These are phyloP conservation scores for Rynchops niger DNA, from an alignment of 2,113 vertebrate species.

Conservation along the genomic window DNA sequence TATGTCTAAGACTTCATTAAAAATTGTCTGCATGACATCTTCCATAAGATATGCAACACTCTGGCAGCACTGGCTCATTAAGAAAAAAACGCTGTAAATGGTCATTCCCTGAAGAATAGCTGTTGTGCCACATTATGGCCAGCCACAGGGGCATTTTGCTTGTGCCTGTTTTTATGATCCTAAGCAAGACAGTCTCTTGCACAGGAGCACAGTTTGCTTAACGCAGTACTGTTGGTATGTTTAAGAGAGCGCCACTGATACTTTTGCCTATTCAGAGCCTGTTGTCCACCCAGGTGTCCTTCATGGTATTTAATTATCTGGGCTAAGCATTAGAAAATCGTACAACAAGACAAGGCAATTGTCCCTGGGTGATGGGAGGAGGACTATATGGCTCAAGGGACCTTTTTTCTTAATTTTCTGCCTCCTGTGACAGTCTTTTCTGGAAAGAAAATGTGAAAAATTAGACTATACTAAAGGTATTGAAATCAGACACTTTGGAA, in stretches of 20 bases:
- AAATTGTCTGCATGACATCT: constrained; percentile 3
- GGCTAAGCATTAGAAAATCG: background rate
- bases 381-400: background rate
- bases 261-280: background rate
- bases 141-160: background rate
- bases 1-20: constrained; percentile 40
- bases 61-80: constrained; percentile 31
- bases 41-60: constrained; percentile 17
- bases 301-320: background rate
- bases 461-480: background rate
- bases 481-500: background rate
- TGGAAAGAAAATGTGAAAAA: background rate
- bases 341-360: background rate
- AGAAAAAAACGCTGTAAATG: constrained; percentile 15
- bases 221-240: background rate
- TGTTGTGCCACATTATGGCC: background rate
- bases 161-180: background rate
- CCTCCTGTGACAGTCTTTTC: background rate
- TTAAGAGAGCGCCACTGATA: background rate
- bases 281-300: background rate
- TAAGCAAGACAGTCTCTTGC: background rate
- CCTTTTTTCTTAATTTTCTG: background rate
- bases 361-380: background rate
- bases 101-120: constrained; percentile 1
- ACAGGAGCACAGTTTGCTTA: background rate